These are phyloP conservation scores for Agrotis puta DNA, from an alignment of 2,888 invertebrate genomes.

Conservation along the genomic window DNA sequence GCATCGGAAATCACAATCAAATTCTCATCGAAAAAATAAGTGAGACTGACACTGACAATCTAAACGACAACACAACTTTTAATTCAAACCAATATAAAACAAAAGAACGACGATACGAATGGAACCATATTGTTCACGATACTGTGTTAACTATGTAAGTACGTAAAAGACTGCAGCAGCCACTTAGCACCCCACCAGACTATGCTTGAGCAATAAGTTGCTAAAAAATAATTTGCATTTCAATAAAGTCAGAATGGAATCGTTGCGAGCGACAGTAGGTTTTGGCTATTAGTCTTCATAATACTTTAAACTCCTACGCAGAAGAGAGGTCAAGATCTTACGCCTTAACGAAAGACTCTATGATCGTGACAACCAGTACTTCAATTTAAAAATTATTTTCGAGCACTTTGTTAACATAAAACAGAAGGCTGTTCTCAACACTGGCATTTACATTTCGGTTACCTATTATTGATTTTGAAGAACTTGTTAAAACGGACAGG, in stretches of 20 bases:
- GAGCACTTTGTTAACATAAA: neutral
- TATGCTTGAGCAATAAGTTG: conserved; percentile 59
- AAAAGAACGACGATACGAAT: conserved; percentile 25
- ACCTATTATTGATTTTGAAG: conserved; percentile 1
- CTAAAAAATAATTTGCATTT: conserved; percentile 54
- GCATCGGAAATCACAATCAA: conserved; percentile 27
- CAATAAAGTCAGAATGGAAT: conserved; percentile 35
- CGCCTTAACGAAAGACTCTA: neutral
- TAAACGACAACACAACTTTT: conserved; percentile 34
- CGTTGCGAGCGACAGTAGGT: neutral
- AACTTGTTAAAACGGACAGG: conserved; percentile 1
- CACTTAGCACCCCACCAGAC: conserved; percentile 62
- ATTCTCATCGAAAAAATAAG: conserved; percentile 15
- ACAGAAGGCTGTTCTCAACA: neutral
- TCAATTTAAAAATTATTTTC: neutral
- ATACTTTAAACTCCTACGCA: conserved; percentile 21
- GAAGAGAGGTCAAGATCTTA: conserved; percentile 4
- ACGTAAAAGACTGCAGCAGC: conserved; percentile 20
- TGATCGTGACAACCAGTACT: neutral
- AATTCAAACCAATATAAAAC: conserved; percentile 42
- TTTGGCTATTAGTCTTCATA: conserved; percentile 19
- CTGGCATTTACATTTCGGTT: conserved; percentile 1
- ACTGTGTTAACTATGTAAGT: conserved; percentile 51
- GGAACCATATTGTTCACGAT: conserved; percentile 39
- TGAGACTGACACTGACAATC: conserved; percentile 32